Evolutionary conservation across 1,140 invertebrate genomes (phyloP).

Genomic region (Nephila pilipes): DNA sequence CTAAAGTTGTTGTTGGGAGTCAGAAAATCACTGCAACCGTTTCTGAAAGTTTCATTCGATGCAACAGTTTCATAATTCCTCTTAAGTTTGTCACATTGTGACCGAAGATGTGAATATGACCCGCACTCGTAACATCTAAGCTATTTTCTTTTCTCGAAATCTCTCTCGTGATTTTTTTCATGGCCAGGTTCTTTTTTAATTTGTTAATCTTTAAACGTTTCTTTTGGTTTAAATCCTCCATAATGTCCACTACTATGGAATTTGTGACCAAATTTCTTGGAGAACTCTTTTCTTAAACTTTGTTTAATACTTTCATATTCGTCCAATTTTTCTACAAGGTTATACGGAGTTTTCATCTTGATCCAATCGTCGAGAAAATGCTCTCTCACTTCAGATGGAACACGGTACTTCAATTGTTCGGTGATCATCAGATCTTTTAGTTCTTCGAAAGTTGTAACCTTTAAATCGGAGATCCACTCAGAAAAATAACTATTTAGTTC

Average conservation of each 20-base stretch:
- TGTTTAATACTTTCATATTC: slow-evolving; percentile 1
- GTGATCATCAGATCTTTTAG: too few species aligned
- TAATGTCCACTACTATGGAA: background rate
- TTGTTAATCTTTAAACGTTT: background rate
- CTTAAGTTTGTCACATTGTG: slow-evolving; percentile 30
- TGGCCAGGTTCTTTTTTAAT: background rate
- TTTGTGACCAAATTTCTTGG: background rate
- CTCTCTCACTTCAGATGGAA: too few species aligned
- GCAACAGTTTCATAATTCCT: background rate
- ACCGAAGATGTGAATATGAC: background rate
- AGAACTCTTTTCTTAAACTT: background rate
- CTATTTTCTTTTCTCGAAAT: background rate
- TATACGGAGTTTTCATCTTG: background rate
- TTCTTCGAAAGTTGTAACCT: too few species aligned
- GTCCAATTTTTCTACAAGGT: background rate
- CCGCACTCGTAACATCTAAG: slow-evolving; percentile 39
- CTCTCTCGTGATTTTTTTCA: background rate
- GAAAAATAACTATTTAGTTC: too few species aligned
- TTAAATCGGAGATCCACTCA: too few species aligned
- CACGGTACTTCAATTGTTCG: too few species aligned
- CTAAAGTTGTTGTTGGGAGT: background rate
- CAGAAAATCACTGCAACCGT: background rate
- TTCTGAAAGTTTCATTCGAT: background rate
- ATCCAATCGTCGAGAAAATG: too few species aligned
- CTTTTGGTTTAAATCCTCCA: background rate